These are phyloP conservation scores for Prunella strophiata DNA, from an alignment of 2,797 vertebrate genomes.

Conservation along the genomic window DNA sequence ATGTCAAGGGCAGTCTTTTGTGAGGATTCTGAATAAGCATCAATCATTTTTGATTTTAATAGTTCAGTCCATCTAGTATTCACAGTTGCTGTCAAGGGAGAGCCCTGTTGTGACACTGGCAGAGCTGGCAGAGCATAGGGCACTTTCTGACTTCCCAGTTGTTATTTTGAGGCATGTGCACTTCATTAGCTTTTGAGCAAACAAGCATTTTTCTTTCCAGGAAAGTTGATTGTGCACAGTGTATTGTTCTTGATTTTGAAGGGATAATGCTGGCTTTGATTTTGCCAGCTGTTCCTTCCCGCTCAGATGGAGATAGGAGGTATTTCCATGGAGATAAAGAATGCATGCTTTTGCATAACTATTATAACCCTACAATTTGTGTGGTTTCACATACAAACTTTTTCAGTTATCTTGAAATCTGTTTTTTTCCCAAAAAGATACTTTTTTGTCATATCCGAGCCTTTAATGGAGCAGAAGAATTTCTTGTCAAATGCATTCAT, in stretches of 20 bases:
- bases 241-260: neutral
- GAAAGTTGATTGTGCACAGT: neutral
- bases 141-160: neutral
- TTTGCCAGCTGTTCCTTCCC: neutral
- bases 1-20: neutral
- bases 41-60: neutral
- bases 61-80: neutral
- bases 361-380: neutral
- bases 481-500: neutral
- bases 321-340: neutral
- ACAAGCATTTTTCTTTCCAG: slow-evolving; percentile 12
- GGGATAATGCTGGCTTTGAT: neutral
- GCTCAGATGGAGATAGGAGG: neutral
- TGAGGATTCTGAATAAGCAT: neutral
- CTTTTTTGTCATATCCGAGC: neutral
- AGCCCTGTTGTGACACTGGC: neutral
- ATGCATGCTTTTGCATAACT: neutral
- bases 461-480: neutral
- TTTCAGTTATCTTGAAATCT: neutral
- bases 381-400: neutral
- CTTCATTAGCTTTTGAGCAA: slow-evolving; percentile 19
- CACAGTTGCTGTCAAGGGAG: neutral
- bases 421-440: neutral
- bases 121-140: neutral
- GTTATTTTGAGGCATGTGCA: neutral